A percentile compares a stretch with the other conserved stretches of the same genome.
Evolutionary conservation across 53 echinoderm and acorn worm genomes (phyloP).

Genomic region (Glandiceps talaboti): DNA sequence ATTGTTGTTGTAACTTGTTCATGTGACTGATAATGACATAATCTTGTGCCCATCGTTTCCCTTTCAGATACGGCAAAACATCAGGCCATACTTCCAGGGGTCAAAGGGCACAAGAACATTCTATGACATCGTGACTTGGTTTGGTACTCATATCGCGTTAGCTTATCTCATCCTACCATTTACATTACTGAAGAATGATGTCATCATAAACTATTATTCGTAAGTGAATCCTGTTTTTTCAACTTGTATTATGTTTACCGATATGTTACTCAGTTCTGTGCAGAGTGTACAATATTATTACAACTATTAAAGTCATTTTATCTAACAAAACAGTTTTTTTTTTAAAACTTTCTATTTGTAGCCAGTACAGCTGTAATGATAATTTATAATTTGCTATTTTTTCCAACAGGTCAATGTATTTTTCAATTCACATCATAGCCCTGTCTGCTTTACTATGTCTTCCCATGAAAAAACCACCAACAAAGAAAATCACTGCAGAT

Average conservation of each 20-base stretch:
- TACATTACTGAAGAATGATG: constrained; percentile 50
- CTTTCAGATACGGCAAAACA: constrained; percentile 46
- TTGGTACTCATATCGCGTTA: constrained; percentile 46
- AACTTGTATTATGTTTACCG: no score
- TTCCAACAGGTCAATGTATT: constrained; percentile 48
- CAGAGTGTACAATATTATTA: no score
- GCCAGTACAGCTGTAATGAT: no score
- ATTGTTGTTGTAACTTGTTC: no score
- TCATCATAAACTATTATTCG: constrained; percentile 67
- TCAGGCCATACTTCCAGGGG: constrained; percentile 49
- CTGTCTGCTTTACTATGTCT: constrained; percentile 24
- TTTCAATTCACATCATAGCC: constrained; percentile 45
- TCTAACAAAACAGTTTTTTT: no score
- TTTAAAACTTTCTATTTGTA: background rate
- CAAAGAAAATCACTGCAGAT: no score
- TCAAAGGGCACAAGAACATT: constrained; percentile 27
- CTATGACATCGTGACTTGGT: constrained; percentile 85
- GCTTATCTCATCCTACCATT: constrained; percentile 83
- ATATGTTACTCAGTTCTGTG: no score
- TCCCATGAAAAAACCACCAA: background rate
- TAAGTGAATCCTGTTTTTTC: no score
- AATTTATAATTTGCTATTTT: no score
- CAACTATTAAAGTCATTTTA: no score
- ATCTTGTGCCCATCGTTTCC: no score
- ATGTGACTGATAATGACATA: no score